Base-by-base conservation (phyloP, 2,888 invertebrate species). In the Sinodicranocentrus sp. region DNA sequence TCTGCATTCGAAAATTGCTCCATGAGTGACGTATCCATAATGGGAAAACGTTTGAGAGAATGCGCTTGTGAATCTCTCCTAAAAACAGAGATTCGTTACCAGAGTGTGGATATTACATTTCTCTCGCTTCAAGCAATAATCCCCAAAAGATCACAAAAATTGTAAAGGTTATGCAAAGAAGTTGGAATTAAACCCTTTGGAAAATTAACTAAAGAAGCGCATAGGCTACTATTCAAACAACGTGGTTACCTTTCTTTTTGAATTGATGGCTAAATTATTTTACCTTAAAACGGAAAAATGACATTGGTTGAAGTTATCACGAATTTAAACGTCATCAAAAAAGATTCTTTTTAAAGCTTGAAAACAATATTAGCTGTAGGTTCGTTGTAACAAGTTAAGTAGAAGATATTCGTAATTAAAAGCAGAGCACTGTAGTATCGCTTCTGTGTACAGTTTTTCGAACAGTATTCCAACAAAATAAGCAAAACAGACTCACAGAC, bases 21-120 rank as follows among this genome's bases (percentile, higher is more conserved):
- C 39, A 68, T 78, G 78, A 78, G 57, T 78, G 78, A 61, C 78
- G 59, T 70, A 59, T 33, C 70, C 59, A 78, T 78, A 70, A 78
- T 78, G 70, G 70, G 59, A 13, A 70, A 78, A 78, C 48, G 43
- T 63, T 2, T 52, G 57, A 57, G 5, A 26, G 2, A n/a, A 48
- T 57, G 57, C 23, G 19, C 23, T 21, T 52, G 3, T n/a, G 52
- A n/a, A 39, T 39, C 52, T 57, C 57, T 57, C 57, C 8, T 23
- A 57, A 48, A 48, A 48, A 39, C 13, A 48, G 13, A 48, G 15
- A 48, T 48, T 48, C 10, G 6, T 48, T 3, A 48, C 10, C 48
- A 33, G 33, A 3, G 33, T 10, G 33, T 33, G 48, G 48, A 48
- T 48, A n/a, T 48, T 48, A n/a, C 2, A n/a, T 48, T 10, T 48